Evolutionary conservation across 2,888 invertebrate genomes (phyloP), one percentile per base, ranked within the genome.

Genomic region (Acanthosepion pharaonis): DNA sequence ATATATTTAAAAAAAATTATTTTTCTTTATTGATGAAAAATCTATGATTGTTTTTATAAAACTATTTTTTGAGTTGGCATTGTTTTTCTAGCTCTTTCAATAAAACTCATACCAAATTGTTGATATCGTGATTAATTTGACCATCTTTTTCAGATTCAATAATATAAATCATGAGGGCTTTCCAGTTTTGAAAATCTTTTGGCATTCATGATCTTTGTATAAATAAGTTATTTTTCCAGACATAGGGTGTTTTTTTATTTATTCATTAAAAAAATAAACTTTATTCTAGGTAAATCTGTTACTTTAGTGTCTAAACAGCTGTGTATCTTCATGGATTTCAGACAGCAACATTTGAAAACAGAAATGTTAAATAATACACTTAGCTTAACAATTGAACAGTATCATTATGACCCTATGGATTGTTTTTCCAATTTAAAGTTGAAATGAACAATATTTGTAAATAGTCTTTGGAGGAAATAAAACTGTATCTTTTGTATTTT

Each of bases 401-500:
- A n/a, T 11, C n/a, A 78, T 78, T 78, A n/a, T 78, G 33, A 33
- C 15, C n/a, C n/a, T n/a, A n/a, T 78, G n/a, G 78, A 11, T 33
- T 78, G 23, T 78, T 28, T 9, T 9, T 78, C 18, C 78, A 78
- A n/a, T 78, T 28, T 18, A 48, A 20, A 93, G 15, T n/a, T 59
- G 42, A 42, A 42, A 64, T 78, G 42, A 94, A 42, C 5, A 28
- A 55, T 64, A 64, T 64, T 64, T 49, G 91, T 94, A 94, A 51
- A 91, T 91, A 94, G n/a, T 28, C 59, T n/a, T 78, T 78, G 94
- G 51, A 91, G 94, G 78, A 91, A 78, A 94, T 91, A 51, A 91
- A 78, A 48, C n/a, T 94, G 94, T 49, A 53, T 94, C 28, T 94
- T 94, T 94, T 94, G 33, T 94, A 78, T 78, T 78, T 78, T 78